Percentiles rank a stretch among this genome's conserved stretches.
Evolutionary conservation across 1,140 invertebrate genomes (phyloP).

Genomic region (Heliconius nattereri): DNA sequence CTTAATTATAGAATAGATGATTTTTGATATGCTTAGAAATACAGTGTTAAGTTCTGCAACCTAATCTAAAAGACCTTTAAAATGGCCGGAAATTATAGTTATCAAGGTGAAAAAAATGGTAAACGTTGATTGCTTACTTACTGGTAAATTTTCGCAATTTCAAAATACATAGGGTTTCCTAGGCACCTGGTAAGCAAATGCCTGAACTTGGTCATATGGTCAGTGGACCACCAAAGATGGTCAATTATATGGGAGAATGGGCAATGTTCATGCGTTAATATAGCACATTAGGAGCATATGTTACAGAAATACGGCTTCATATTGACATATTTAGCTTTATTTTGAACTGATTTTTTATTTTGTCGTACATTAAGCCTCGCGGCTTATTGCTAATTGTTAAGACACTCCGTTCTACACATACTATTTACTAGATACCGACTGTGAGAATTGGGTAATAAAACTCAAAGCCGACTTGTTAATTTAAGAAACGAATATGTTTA

Average conservation of each 20-base stretch:
- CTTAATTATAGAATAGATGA: neutral
- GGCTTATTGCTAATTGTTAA: no score
- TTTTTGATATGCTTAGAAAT: neutral
- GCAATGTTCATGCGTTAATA: slow-evolving; percentile 39
- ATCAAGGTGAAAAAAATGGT: neutral
- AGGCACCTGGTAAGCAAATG: slow-evolving; percentile 25
- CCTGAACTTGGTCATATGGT: slow-evolving; percentile 52
- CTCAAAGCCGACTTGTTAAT: no score
- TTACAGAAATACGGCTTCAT: slow-evolving; percentile 24
- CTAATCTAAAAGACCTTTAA: neutral
- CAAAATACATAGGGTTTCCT: slow-evolving; percentile 39
- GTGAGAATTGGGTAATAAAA: no score
- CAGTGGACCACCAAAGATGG: slow-evolving; percentile 58
- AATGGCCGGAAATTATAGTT: neutral
- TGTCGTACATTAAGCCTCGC: no score
- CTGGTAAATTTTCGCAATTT: neutral
- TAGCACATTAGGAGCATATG: slow-evolving; percentile 7
- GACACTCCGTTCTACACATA: neutral
- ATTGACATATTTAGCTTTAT: neutral
- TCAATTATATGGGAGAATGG: slow-evolving; percentile 60
- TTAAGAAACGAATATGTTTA: no score
- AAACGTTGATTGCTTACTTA: neutral
- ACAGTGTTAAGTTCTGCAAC: neutral
- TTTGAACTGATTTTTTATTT: neutral
- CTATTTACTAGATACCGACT: neutral